Base-by-base conservation (phyloP, 2,797 vertebrate genomes). In the Schizothorax lantsangensis region DNA sequence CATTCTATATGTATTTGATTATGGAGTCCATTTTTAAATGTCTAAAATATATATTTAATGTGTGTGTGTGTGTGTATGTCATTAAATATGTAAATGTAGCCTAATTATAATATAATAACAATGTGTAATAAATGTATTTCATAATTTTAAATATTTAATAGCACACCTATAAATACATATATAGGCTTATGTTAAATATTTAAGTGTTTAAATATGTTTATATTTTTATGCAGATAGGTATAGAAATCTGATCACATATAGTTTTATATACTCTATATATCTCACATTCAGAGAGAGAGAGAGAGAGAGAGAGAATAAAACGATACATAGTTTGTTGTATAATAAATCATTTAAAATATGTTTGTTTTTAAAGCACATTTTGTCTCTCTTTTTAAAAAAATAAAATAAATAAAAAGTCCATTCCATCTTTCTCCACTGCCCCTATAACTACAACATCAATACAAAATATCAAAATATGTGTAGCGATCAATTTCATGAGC, bases 361-460 rank as follows among this genome's bases (percentile, higher is more conserved):
- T n/a, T n/a, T 19, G 23, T 57, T 74, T 74, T 74, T 83, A 73
- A 80, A 85, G 64, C 26, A 17, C 26, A 68, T 84, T 52, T 38
- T 77, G 6, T 23, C 73, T 59, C 10, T 19, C 19, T 45, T 9
- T 12, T 54, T 21, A 0, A 21, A 54, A 49, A 15, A 49, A 14
- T 3, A 14, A 17, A 54, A 54, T 6, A 9, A 78, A 73, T 0
- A 64, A 30, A 45, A 87, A 82, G 54, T 79, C 80, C 43, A 86
- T 73, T 83, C 83, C 83, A 89, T 88, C 85, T 87, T 89, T 84
- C 75, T 83, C 84, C 11, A 43, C 88, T 74, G 68, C 73, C 81
- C 87, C 83, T 82, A 75, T 90, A 88, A 88, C 86, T 85, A 66
- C 83, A 79, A 83, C 77, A 62, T 88, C 84, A 87, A 89, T 83